These are phyloP conservation scores for Botia kubotai DNA, from an alignment of 2,797 vertebrate species.

Conservation along the genomic window DNA sequence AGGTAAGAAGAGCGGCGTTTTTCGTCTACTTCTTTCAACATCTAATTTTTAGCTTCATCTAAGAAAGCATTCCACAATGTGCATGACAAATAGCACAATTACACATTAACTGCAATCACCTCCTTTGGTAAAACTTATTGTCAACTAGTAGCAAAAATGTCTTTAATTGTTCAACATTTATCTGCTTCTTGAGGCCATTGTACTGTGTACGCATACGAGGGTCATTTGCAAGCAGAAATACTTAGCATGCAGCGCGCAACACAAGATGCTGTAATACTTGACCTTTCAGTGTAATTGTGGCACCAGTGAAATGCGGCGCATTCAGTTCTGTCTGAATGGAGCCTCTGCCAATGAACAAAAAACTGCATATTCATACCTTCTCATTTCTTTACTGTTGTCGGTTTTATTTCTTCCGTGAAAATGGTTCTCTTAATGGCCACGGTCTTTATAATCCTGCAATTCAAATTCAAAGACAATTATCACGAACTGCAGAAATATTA, in stretches of 20 bases:
- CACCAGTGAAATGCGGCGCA: constrained; percentile 95
- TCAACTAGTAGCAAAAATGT: constrained; percentile 91
- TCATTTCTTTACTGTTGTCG: constrained; percentile 71
- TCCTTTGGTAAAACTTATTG: constrained; percentile 93
- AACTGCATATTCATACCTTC: constrained; percentile 89
- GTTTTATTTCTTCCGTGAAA: constrained; percentile 84
- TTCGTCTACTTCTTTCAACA: not conserved
- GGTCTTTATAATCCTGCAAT: constrained; percentile 89
- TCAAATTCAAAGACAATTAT: constrained; percentile 67
- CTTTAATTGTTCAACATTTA: constrained; percentile 98
- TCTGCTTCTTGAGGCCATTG: constrained; percentile 95
- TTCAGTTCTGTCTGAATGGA: constrained; percentile 93
- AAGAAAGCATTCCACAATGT: constrained; percentile 63
- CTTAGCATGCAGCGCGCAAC: constrained; percentile 98
- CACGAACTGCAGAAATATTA: constrained; percentile 25
- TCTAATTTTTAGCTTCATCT: constrained; percentile 64
- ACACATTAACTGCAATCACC: constrained; percentile 95
- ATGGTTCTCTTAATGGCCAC: constrained; percentile 88
- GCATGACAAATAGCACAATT: constrained; percentile 85
- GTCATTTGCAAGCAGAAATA: constrained; percentile 98
- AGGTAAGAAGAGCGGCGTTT: constrained; percentile 6
- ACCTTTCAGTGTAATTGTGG: constrained; percentile 99
- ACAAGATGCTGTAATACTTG: constrained; percentile 99
- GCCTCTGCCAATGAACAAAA: constrained; percentile 86
- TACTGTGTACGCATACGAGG: constrained; percentile 92